Conservation (phyloP, 1,140 invertebrate genomes). For the Pararge aegeria region DNA sequence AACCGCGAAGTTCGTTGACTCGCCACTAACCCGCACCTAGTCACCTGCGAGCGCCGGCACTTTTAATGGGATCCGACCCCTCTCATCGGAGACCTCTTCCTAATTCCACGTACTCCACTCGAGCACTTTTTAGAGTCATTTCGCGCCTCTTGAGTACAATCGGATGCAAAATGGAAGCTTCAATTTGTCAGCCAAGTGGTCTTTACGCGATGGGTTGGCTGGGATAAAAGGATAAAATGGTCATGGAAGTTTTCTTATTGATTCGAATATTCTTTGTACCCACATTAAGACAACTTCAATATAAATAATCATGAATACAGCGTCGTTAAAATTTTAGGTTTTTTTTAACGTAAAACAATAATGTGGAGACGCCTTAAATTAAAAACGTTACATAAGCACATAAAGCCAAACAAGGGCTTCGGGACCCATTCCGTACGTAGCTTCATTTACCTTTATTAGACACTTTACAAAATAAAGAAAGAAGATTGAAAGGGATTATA, state of each 20-base stretch:
- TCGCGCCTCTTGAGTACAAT: slow-evolving; percentile 62
- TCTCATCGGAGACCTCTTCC: slow-evolving; percentile 43
- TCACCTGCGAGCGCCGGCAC: slow-evolving; percentile 45
- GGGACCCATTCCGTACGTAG: not conserved
- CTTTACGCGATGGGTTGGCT: slow-evolving; percentile 12
- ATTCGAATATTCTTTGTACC: not conserved
- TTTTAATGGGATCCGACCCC: slow-evolving; percentile 53
- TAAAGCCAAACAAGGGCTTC: not conserved
- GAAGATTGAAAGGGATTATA: slow-evolving; percentile 23
- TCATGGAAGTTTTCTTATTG: slow-evolving; percentile 24
- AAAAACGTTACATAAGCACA: not conserved
- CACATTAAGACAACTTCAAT: no score
- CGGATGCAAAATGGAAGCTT: slow-evolving; percentile 54
- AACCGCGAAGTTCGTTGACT: slow-evolving; percentile 37
- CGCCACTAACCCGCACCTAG: slow-evolving; percentile 22
- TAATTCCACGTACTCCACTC: slow-evolving; percentile 62
- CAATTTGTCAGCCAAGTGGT: slow-evolving; percentile 45
- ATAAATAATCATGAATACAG: not conserved
- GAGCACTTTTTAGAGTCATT: slow-evolving; percentile 65
- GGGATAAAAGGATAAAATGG: slow-evolving; percentile 19
- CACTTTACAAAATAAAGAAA: slow-evolving; percentile 21
- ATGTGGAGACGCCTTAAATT: not conserved
- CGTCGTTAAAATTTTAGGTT: no score
- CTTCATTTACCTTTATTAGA: slow-evolving; percentile 14
- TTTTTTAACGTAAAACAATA: no score